Evolutionary conservation across 2,797 vertebrate genomes (phyloP), one percentile per base, ranked within the genome.

Genomic region (Threskiornis aethiopicus): DNA sequence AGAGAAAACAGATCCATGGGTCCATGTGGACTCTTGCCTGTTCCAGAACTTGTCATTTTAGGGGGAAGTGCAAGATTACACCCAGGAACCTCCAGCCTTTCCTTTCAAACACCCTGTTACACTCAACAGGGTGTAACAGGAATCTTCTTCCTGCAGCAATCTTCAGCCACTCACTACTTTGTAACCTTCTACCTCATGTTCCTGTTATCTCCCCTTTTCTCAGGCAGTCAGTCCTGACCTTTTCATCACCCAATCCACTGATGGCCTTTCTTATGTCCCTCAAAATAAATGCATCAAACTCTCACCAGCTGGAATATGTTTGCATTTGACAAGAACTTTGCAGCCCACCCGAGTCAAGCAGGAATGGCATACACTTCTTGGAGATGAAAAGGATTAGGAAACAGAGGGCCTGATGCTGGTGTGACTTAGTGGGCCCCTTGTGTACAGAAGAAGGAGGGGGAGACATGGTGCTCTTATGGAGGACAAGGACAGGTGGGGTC

Each of bases 321-420:
- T 94, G 54, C 42, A 44, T 67, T 75, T 95, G 77, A 76, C 89
- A 84, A 73, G 84, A 91, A 47, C 49, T 86, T 82, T 62, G 33
- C 69, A 69, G 85, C 54, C 72, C 58, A 79, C 58, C 51, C 4
- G 1, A 93, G n/a, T 65, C 61, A 94, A 80, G 37, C 46, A 52
- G 35, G 87, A 96, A 70, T 26, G 46, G 18, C 71, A 51, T 49
- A 86, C 54, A 51, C 35, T 86, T 90, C 61, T 62, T 44, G 58
- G 76, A 93, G 39, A 57, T 89, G 66, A 93, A 95, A 93, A 81
- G 72, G 79, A 84, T 93, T 95, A 94, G 65, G 72, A 61, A 91
- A 64, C 22, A 69, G 79, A 67, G 54, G 64, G 65, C 35, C 57
- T 91, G 85, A 55, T 88, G 69, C 42, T 91, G 89, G 28, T 54